A percentile compares a stretch with the other conserved stretches of the same genome.
Evolutionary conservation across 1,140 invertebrate genomes (phyloP).

Genomic region (Leptonema lineaticorne): DNA sequence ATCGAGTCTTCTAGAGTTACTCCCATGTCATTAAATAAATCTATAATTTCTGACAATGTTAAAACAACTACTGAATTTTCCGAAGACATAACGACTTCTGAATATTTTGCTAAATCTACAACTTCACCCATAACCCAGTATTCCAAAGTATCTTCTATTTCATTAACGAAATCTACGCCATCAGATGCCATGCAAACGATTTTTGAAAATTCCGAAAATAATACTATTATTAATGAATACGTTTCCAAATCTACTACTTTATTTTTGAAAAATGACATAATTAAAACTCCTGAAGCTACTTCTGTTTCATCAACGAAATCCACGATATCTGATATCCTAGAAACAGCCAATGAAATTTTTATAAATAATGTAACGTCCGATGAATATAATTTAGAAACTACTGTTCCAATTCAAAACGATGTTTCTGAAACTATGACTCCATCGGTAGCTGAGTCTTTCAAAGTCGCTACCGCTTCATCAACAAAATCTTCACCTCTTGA

Average conservation of each 20-base stretch:
- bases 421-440: neutral
- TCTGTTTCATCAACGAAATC: conserved; percentile 15
- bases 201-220: neutral
- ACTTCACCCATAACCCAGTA: no score
- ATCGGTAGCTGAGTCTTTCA: conserved; percentile 38
- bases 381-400: neutral
- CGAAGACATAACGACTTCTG: neutral
- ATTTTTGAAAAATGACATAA: neutral
- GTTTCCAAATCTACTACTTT: neutral
- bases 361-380: neutral
- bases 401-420: neutral
- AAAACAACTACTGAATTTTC: neutral
- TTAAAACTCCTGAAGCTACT: neutral
- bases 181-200: neutral
- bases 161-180: conserved; percentile 24
- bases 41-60: neutral
- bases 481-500: conserved; percentile 33
- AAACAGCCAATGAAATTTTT: conserved; percentile 4
- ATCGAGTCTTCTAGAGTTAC: no score
- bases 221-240: neutral
- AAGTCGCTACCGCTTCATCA: conserved; percentile 47
- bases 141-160: no score
- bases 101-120: neutral
- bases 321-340: conserved; percentile 6
- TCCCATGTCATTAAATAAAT: conserved; percentile 31